phyloP scores from a whole-genome alignment of 2,888 invertebrate genomes.

The Sarcophaga rosellei region DNA sequence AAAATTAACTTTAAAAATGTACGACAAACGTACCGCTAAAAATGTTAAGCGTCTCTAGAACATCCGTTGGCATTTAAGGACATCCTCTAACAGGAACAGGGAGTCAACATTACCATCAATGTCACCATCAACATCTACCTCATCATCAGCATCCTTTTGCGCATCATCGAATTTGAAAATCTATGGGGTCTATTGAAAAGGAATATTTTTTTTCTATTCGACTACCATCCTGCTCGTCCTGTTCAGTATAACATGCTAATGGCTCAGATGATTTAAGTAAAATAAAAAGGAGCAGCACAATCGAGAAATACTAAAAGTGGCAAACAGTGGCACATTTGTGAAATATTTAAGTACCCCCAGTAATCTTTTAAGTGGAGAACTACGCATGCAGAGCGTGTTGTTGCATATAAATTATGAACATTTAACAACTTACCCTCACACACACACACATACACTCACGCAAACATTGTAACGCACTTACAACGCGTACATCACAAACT shows the following conservation, averaged over 20 bases:
- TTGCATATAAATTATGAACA: conserved; percentile 71
- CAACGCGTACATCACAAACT: neutral
- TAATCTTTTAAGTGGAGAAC: conserved; percentile 71
- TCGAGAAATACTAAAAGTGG: neutral
- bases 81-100: conserved; percentile 57
- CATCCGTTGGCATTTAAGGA: conserved; percentile 67
- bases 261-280: conserved; percentile 10
- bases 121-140: neutral
- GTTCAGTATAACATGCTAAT: neutral
- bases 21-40: conserved; percentile 50
- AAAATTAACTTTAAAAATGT: conserved; percentile 12
- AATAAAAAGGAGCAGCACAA: conserved; percentile 28
- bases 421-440: conserved; percentile 44
- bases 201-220: conserved; percentile 16
- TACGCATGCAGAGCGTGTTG: conserved; percentile 69
- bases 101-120: conserved; percentile 54
- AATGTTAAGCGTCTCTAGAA: conserved; percentile 61
- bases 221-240: conserved; percentile 23
- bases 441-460: conserved; percentile 18
- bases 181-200: conserved; percentile 50
- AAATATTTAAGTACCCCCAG: conserved; percentile 64
- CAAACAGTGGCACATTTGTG: conserved; percentile 55
- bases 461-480: neutral
- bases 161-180: conserved; percentile 54
- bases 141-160: conserved; percentile 54